Conservation (phyloP, 2,113 vertebrate genomes). For the Chlorodrepanis virens region DNA sequence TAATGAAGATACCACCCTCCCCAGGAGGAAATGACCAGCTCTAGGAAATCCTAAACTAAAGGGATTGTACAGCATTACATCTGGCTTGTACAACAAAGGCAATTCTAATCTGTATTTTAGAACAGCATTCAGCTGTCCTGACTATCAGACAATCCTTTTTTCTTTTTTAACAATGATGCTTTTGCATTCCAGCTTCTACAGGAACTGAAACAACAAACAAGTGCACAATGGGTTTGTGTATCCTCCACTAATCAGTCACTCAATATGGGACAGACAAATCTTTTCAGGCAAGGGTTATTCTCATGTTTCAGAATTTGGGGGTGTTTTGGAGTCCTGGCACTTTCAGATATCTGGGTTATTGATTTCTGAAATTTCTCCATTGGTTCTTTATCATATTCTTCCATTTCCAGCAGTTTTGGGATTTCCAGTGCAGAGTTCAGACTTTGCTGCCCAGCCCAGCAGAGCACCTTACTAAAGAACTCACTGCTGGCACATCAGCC, state of each 20-base stretch:
- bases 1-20: neutral
- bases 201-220: neutral
- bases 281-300: neutral
- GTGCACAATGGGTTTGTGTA: neutral
- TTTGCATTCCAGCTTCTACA: neutral
- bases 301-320: neutral
- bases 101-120: neutral
- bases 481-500: neutral
- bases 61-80: neutral
- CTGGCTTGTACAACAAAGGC: neutral
- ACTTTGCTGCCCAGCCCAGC: neutral
- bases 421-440: neutral
- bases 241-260: neutral
- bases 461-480: neutral
- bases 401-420: neutral
- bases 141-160: neutral
- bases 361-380: neutral
- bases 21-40: neutral
- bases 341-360: neutral
- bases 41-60: neutral
- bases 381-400: neutral
- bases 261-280: neutral
- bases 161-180: neutral
- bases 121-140: neutral
- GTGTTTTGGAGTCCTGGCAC: neutral